A percentile compares a stretch with the other conserved stretches of the same genome.
Conservation (phyloP, 1,140 invertebrate species). For the Pseudomyrmex sp. region DNA sequence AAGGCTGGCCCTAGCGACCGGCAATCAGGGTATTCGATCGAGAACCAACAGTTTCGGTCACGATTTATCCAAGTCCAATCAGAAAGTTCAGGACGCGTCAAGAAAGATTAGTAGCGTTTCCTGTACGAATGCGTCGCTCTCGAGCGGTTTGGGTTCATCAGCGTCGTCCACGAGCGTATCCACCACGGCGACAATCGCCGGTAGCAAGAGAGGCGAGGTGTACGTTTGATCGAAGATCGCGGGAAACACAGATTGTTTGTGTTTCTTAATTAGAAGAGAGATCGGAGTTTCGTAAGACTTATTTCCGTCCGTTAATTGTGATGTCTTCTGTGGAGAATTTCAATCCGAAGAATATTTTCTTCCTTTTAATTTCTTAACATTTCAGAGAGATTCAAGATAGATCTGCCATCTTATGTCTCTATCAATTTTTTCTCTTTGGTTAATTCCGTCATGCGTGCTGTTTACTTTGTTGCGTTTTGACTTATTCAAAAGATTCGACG, state of each 20-base stretch:
- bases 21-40: constrained; percentile 42
- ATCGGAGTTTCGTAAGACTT: constrained; percentile 27
- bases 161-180: constrained; percentile 31
- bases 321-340: background rate
- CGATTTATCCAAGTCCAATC: constrained; percentile 43
- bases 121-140: constrained; percentile 66
- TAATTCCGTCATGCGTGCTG: constrained; percentile 13
- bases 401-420: background rate
- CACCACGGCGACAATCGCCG: constrained; percentile 47
- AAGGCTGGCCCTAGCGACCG: constrained; percentile 46
- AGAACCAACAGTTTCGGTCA: constrained; percentile 72
- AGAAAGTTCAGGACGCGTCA: constrained; percentile 68
- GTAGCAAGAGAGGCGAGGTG: constrained; percentile 84
- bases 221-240: constrained; percentile 80
- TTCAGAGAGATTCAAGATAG: too few relatives aligned
- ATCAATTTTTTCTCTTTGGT: background rate
- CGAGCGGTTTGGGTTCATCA: constrained; percentile 31
- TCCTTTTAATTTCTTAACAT: background rate
- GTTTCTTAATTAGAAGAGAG: constrained; percentile 16
- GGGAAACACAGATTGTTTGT: background rate
- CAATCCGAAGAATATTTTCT: background rate
- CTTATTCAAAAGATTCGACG: background rate
- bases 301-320: constrained; percentile 53
- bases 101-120: constrained; percentile 78
- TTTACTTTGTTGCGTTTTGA: background rate